These are phyloP conservation scores for Borostomias antarcticus DNA, from an alignment of 2,797 vertebrate species.

Conservation along the genomic window DNA sequence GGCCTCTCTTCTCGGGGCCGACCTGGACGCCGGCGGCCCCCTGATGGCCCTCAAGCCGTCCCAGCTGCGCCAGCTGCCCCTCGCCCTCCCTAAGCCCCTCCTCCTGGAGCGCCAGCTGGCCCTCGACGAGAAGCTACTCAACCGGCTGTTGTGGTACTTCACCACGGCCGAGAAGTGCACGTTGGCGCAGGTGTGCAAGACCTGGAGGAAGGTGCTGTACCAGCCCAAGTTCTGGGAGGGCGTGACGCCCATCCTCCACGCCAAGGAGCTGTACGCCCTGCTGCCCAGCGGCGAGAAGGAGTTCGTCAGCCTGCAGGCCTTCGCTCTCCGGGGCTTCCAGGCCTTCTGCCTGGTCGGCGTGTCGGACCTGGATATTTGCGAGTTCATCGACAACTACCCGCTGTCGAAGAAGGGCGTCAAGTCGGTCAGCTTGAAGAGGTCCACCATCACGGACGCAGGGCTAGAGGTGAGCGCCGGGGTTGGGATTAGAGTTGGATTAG, in stretches of 20 bases:
- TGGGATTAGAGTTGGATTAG: neutral
- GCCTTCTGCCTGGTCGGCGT: conserved; percentile 96
- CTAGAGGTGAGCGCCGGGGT: conserved; percentile 84
- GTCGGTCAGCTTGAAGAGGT: conserved; percentile 97
- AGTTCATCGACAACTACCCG: conserved; percentile 99
- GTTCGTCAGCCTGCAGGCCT: conserved; percentile 96
- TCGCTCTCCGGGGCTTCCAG: conserved; percentile 93
- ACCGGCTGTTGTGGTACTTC: conserved; percentile 96
- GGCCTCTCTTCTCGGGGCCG: conserved; percentile 80
- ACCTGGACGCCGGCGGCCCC: conserved; percentile 75
- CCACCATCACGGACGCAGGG: conserved; percentile 96
- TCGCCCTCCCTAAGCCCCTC: conserved; percentile 76
- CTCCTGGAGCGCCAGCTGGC: conserved; percentile 86
- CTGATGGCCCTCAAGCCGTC: conserved; percentile 76
- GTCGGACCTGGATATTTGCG: conserved; percentile 98
- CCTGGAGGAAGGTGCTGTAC: conserved; percentile 94
- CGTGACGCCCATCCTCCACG: conserved; percentile 92
- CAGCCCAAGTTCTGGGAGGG: conserved; percentile 98
- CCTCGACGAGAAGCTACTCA: conserved; percentile 95
- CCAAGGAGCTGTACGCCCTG: conserved; percentile 95
- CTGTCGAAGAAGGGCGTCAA: conserved; percentile 98
- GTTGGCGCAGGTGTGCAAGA: conserved; percentile 96
- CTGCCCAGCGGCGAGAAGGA: conserved; percentile 93
- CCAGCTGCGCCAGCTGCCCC: conserved; percentile 67
- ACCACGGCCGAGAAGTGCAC: conserved; percentile 93